Evolutionary conservation across 2,888 invertebrate species (phyloP).

Genomic region (Heliconius aoede): DNA sequence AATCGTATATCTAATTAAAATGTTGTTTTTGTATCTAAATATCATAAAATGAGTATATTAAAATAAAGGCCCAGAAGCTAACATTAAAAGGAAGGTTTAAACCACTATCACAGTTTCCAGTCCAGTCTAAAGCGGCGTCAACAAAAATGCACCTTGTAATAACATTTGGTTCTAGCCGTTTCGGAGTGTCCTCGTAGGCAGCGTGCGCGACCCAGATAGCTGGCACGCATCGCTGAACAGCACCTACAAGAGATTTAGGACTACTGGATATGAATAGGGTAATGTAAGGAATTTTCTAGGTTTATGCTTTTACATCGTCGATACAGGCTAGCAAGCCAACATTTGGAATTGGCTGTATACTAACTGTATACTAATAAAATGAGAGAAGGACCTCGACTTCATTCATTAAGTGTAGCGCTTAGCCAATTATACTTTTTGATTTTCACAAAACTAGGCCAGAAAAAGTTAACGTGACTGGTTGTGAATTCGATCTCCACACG

Average conservation of each 20-base stretch:
- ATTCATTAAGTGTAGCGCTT: background rate
- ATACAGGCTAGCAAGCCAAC: background rate
- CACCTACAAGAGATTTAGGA: slow-evolving; percentile 22
- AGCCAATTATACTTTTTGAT: background rate
- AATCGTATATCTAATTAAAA: no score
- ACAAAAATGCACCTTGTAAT: slow-evolving; percentile 45
- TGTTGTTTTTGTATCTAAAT: no score
- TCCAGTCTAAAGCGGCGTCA: slow-evolving; percentile 19
- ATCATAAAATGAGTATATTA: background rate
- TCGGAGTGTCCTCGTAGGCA: slow-evolving; percentile 46
- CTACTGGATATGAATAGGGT: slow-evolving; percentile 33
- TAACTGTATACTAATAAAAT: no score
- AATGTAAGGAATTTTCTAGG: background rate
- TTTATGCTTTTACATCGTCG: background rate
- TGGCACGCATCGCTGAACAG: slow-evolving; percentile 53
- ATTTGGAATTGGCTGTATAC: no score
- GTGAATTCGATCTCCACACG: no score
- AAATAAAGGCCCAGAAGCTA: background rate
- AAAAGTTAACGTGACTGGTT: no score
- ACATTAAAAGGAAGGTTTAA: slow-evolving; percentile 3
- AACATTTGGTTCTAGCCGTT: slow-evolving; percentile 43
- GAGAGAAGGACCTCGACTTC: no score
- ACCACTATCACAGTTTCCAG: slow-evolving; percentile 19
- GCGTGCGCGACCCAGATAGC: slow-evolving; percentile 60
- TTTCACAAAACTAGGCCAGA: background rate